These are phyloP conservation scores for Rhagonycha fulva DNA, from an alignment of 2,888 invertebrate species.

Conservation along the genomic window DNA sequence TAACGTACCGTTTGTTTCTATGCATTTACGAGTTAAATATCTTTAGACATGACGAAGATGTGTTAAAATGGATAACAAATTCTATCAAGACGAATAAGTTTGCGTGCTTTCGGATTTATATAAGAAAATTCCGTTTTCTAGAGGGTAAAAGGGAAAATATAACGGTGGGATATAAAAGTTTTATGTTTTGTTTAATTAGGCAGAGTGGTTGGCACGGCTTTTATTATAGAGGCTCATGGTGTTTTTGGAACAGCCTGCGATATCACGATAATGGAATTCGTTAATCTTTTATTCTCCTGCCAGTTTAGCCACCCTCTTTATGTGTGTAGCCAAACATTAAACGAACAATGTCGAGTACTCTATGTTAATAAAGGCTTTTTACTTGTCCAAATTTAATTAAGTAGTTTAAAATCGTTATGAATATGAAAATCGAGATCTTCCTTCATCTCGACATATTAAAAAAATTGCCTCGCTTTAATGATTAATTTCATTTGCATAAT, in stretches of 20 bases:
- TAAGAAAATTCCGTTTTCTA: slow-evolving; percentile 18
- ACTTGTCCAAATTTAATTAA: slow-evolving; percentile 16
- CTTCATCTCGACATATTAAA: not conserved
- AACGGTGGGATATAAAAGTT: slow-evolving; percentile 32
- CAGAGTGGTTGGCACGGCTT: slow-evolving; percentile 33
- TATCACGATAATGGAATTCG: slow-evolving; percentile 32
- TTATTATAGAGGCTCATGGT: slow-evolving; percentile 26
- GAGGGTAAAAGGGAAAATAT: slow-evolving; percentile 20
- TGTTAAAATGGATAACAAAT: slow-evolving; percentile 16
- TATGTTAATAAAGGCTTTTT: slow-evolving; percentile 18
- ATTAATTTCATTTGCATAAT: slow-evolving; percentile 3
- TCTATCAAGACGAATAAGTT: slow-evolving; percentile 21
- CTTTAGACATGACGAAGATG: slow-evolving; percentile 20
- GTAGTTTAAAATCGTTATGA: slow-evolving; percentile 7
- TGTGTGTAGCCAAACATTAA: slow-evolving; percentile 17
- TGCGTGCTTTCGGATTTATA: slow-evolving; percentile 23
- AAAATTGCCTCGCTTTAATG: not conserved
- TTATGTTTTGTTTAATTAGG: slow-evolving; percentile 33
- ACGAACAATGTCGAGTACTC: slow-evolving; percentile 10
- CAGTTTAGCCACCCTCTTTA: slow-evolving; percentile 22
- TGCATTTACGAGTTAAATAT: slow-evolving; percentile 1
- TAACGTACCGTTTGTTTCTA: slow-evolving; percentile 12
- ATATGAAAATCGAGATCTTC: not conserved
- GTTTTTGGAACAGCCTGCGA: slow-evolving; percentile 30
- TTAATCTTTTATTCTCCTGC: slow-evolving; percentile 30